Conservation (phyloP, 1,140 invertebrate genomes). For the Ceratosolen solmsi region DNA sequence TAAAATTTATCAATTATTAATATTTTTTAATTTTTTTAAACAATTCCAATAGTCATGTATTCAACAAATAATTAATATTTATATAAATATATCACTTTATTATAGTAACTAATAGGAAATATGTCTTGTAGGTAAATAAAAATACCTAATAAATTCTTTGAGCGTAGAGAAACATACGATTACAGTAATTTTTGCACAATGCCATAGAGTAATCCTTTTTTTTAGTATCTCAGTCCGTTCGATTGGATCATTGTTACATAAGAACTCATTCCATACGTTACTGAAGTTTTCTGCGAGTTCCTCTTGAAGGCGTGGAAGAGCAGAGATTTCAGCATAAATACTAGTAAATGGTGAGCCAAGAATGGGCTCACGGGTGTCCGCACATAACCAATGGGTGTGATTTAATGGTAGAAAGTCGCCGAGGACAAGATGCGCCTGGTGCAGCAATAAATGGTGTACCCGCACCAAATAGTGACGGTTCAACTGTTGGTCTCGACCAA, state of each 20-base stretch:
- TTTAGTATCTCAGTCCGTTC: constrained; percentile 80
- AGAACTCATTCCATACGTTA: constrained; percentile 86
- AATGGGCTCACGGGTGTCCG: background rate
- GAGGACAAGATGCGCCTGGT: constrained; percentile 80
- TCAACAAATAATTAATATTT: too few relatives aligned
- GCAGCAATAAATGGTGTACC: constrained; percentile 83
- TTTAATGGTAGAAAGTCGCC: constrained; percentile 83
- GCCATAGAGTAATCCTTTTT: constrained; percentile 75
- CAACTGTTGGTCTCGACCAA: constrained; percentile 69
- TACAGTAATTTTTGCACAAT: constrained; percentile 75
- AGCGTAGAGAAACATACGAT: constrained; percentile 76
- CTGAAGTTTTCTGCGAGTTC: constrained; percentile 80
- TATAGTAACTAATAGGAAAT: background rate
- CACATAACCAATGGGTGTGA: background rate
- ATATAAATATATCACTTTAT: too few relatives aligned
- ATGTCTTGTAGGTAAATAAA: background rate
- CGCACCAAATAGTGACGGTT: constrained; percentile 74
- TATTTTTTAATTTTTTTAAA: too few relatives aligned
- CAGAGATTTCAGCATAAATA: constrained; percentile 77
- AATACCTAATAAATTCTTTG: constrained; percentile 74
- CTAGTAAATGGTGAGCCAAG: constrained; percentile 72
- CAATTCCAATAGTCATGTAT: too few relatives aligned
- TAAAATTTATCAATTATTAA: too few relatives aligned
- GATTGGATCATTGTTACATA: constrained; percentile 83
- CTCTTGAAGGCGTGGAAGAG: constrained; percentile 79